Evolutionary conservation across 2,113 vertebrate species (phyloP).

Genomic region (Pavo muticus): DNA sequence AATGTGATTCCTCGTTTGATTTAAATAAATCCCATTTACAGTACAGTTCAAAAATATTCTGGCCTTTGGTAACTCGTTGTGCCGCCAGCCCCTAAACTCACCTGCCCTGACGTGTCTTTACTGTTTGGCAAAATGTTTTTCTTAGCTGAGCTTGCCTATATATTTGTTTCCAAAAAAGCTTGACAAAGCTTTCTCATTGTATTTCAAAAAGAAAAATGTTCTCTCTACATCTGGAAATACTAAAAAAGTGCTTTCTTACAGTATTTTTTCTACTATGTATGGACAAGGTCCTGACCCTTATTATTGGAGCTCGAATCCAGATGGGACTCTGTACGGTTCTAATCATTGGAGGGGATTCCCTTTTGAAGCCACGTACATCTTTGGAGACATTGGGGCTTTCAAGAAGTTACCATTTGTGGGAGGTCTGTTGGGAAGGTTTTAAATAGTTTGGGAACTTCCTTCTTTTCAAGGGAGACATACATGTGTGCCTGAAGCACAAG

Average conservation of each 20-base stretch:
- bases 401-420: conserved; percentile 78
- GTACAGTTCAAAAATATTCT: neutral
- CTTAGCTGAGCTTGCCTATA: conserved; percentile 26
- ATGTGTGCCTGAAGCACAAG: neutral
- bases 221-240: conserved; percentile 80
- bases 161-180: conserved; percentile 66
- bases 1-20: conserved; percentile 13
- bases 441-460: conserved; percentile 62
- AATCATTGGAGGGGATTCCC: conserved; percentile 74
- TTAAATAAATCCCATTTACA: neutral
- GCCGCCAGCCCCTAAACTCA: conserved; percentile 23
- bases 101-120: conserved; percentile 46
- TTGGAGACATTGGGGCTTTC: conserved; percentile 68
- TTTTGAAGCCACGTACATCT: conserved; percentile 77
- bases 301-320: conserved; percentile 79
- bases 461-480: conserved; percentile 48
- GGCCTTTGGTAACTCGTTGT: neutral
- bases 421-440: conserved; percentile 74
- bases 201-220: conserved; percentile 80
- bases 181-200: conserved; percentile 79
- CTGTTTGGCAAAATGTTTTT: conserved; percentile 51
- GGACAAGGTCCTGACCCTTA: conserved; percentile 80
- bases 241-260: conserved; percentile 79
- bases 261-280: conserved; percentile 75
- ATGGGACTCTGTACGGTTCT: conserved; percentile 76